A percentile compares a stretch with the other conserved stretches of the same genome.
phyloP scores from a whole-genome alignment of 2,888 invertebrate species.

The Tenthredo scrophulariae region DNA sequence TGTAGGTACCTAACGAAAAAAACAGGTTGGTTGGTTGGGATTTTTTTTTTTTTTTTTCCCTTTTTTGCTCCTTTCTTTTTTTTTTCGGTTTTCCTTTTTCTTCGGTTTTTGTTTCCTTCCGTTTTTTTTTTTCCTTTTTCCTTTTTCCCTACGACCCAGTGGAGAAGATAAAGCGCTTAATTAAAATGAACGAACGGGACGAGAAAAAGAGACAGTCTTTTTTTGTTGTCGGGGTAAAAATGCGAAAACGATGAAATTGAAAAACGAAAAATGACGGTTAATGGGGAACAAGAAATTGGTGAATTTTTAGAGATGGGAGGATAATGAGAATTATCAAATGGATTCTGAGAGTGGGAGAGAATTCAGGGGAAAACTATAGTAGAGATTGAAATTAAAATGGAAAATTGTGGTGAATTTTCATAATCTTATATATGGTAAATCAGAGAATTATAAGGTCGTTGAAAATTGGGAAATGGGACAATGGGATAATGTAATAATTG shows the following conservation, averaged over 20 bases:
- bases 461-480: too few species aligned
- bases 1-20: constrained; percentile 14
- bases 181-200: constrained; percentile 18
- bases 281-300: not conserved
- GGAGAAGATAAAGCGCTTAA: constrained; percentile 29
- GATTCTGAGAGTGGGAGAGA: too few species aligned
- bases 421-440: too few species aligned
- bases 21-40: not conserved
- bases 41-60: not conserved
- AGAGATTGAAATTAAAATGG: too few species aligned
- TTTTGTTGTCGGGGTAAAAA: not conserved
- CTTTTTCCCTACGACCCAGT: not conserved
- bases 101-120: not conserved
- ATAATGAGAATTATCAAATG: too few species aligned
- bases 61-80: too few species aligned
- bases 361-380: too few species aligned
- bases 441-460: too few species aligned
- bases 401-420: too few species aligned
- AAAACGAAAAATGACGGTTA: too few species aligned
- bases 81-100: not conserved
- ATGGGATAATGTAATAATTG: not conserved
- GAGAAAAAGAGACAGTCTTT: not conserved
- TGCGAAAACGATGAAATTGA: not conserved
- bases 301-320: not conserved
- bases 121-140: not conserved